Evolutionary conservation across 2,797 vertebrate species (phyloP), one percentile per base, ranked within the genome.

Genomic region (Takifugu rubripes): DNA sequence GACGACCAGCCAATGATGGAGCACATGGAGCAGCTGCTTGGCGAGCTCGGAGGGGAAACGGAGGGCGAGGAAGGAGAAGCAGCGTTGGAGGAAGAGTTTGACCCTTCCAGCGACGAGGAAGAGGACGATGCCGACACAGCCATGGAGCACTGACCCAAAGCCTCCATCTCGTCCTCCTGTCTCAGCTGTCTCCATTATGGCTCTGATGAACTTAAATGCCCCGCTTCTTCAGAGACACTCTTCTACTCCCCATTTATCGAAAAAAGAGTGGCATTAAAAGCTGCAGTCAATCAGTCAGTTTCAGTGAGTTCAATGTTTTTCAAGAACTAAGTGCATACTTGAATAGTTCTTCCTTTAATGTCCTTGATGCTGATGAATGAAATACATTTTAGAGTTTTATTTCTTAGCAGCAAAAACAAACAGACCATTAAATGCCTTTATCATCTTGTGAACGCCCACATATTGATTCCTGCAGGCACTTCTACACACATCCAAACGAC

Each of bases 11-110:
- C 87, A 2, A 65, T 93, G 78, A 64, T 87, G 76, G 89, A 91
- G 64, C 92, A 93, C 10, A 73, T 82, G 14, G 88, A 92, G 61
- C 91, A 92, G 77, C 88, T 93, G 52, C 78, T 94, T 2, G 74
- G 61, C 0, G 90, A 93, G 56, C 83, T 93, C 51, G 91, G 89
- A 56, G 89, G 87, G 45, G 89, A 88, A 14, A 44, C 81, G 25
- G 74, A 68, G n/a, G 84, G 51, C 42, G 88, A 78, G 12, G 86
- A 87, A 48, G 81, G 29, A 25, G 82, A 84, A 5, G 69, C 77
- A 0, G 49, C 33, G 1, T 14, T 86, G 49, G 85, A 91, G 7
- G 81, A 89, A 53, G 88, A 92, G 50, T 90, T 61, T 16, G 91
- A 92, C 57, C 90, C 91, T 64, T 89, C 81, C 53, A 88, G 91